Base-by-base conservation (phyloP, 2,797 vertebrate species). In the Acanthiza pusilla region DNA sequence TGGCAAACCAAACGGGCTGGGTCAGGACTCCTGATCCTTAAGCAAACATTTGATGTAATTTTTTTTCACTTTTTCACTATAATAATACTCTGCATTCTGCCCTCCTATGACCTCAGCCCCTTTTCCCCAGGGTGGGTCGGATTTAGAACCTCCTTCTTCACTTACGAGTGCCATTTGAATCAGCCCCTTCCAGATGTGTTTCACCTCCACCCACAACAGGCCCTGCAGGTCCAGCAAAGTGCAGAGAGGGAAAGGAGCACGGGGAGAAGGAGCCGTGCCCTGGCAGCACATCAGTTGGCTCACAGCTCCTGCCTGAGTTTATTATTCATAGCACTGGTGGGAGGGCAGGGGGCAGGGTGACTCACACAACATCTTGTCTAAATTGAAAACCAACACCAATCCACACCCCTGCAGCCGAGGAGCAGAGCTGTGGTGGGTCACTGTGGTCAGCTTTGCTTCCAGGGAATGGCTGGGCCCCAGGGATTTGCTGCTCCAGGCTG, bases 31-130 rank as follows among this genome's bases (percentile, higher is more conserved):
- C 95, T 96, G 88, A 96, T 97, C 96, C 97, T 98, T 98, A 97
- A 98, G 96, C 94, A 98, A 98, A 98, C 96, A 98, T 92, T 96
- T 97, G 96, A 97, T 97, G 97, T 97, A 95, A 97, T 96, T 91
- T 97, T 97, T 92, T 95, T 92, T 96, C 95, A 92, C 92, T 97
- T 96, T 97, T 97, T 96, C 97, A 94, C 97, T 96, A 93, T 61
- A 97, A 95, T 96, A 96, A 95, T 96, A 94, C 89, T 94, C 97
- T 96, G 92, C 95, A 96, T 97, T 97, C 96, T 98, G 97, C 97
- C 97, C 94, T 97, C 93, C 94, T 91, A 95, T 96, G 96, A 96
- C 96, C 96, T 97, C 97, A 97, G 94, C 67, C 80, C 94, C 62
- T 96, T 94, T 95, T 96, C 96, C 96, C 95, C 77, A 53, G 92